These are phyloP conservation scores for Catharus bicknelli DNA, from an alignment of 2,113 vertebrate species.

Conservation along the genomic window DNA sequence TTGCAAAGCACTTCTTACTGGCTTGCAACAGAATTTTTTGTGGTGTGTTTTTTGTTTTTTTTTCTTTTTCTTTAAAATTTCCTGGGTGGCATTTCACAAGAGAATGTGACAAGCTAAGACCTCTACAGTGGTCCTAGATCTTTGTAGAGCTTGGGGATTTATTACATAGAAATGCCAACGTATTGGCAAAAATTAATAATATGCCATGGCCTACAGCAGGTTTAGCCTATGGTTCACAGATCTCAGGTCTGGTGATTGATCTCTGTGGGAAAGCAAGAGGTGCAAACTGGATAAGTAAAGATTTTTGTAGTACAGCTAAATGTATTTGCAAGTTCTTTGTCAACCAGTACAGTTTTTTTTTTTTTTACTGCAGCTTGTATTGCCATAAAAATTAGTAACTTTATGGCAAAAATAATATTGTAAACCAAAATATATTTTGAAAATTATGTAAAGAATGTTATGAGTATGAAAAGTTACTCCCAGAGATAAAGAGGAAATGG, in stretches of 20 bases:
- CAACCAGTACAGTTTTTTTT: neutral
- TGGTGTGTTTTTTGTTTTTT: neutral
- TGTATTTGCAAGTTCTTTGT: neutral
- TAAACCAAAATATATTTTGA: neutral
- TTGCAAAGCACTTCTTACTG: accelerated
- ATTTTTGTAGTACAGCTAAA: neutral
- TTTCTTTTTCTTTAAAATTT: neutral
- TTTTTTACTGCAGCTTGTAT: neutral
- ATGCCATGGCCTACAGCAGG: neutral
- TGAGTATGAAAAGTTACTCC: neutral
- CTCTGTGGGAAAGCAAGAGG: neutral
- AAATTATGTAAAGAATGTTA: neutral
- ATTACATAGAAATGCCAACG: neutral
- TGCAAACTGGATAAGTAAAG: neutral
- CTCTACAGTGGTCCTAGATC: neutral
- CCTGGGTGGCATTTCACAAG: neutral
- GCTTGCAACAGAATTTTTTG: neutral
- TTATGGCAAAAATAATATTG: neutral
- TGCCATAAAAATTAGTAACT: neutral
- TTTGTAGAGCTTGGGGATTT: neutral
- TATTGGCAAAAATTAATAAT: neutral
- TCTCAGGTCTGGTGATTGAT: neutral
- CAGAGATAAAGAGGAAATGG: neutral
- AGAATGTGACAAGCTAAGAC: neutral
- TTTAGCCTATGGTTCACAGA: neutral